Evolutionary conservation across 2,797 vertebrate genomes (phyloP), one percentile per base, ranked within the genome.

Genomic region (Gobio occitaniae): DNA sequence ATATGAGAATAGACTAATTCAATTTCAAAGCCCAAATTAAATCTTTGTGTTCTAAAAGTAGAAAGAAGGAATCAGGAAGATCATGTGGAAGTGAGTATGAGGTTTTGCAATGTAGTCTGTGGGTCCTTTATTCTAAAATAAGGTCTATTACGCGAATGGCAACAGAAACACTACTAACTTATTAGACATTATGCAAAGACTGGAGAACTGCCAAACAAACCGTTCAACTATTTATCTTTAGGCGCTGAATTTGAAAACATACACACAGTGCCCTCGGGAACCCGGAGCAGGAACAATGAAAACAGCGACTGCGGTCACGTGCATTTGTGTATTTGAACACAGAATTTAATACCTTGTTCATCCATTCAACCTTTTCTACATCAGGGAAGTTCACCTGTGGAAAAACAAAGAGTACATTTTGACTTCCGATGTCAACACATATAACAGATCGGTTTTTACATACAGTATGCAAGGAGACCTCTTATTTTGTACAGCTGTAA

Each of bases 351-450:
- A 98, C 97, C 97, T 98, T 98, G 89, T 98, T 98, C 21, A 99
- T 86, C 97, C 97, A 99, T 86, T 99, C 97, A 0, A 94, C 97
- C 92, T 97, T 96, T 87, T 99, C 97, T 89, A 98, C 96, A 44
- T 98, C 97, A 32, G 97, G 97, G 89, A 98, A 98, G 91, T 94
- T 97, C 88, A 98, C 96, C 97, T 98, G 92, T 82, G 65, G 86
- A 93, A 21, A 86, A 89, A 65, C 44, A 61, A 81, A 48, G 71
- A 88, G 54, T 19, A 90, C n/a, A 87, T 44, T 88, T 90, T 83
- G 75, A 79, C 52, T 87, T 56, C n/a, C 1, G 11, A 48, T 50
- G 71, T 84, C 69, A 82, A 25, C 44, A 66, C 47, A 47, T 56
- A 48, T 68, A 80, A 65, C 41, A 59, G 50, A 47, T 69, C 2